Percentiles rank a stretch among this genome's conserved stretches.
phyloP scores from a whole-genome alignment of 2,888 invertebrate genomes.

The Agrilus biguttatus region DNA sequence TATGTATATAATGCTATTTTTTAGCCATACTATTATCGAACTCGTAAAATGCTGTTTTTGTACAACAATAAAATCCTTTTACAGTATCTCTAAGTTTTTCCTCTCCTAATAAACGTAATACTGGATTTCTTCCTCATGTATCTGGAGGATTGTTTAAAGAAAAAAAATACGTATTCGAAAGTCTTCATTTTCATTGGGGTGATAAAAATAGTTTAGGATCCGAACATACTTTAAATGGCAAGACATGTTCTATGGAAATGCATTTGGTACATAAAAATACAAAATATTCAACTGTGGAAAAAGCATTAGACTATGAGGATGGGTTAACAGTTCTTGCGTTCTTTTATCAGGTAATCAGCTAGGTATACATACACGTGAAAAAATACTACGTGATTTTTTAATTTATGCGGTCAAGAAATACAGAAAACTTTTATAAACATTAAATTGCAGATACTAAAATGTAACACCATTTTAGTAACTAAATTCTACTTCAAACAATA shows the following conservation, averaged over 20 bases:
- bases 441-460: no score
- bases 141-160: slow-evolving; percentile 54
- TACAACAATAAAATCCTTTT: neutral
- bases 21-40: no score
- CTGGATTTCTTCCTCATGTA: slow-evolving; percentile 43
- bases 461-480: no score
- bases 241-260: slow-evolving; percentile 65
- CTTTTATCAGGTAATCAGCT: slow-evolving; percentile 51
- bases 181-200: slow-evolving; percentile 68
- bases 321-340: slow-evolving; percentile 66
- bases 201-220: slow-evolving; percentile 60
- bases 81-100: neutral
- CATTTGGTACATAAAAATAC: slow-evolving; percentile 67
- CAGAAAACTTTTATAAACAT: no score
- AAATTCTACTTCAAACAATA: no score
- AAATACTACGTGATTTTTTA: no score
- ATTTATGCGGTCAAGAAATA: no score
- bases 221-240: slow-evolving; percentile 61
- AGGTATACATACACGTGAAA: neutral
- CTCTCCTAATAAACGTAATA: neutral
- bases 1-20: no score
- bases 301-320: slow-evolving; percentile 51
- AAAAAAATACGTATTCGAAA: slow-evolving; percentile 54
- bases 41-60: no score
- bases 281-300: slow-evolving; percentile 47